phyloP scores from a whole-genome alignment of 1,140 invertebrate species.

The Drosophila littoralis region DNA sequence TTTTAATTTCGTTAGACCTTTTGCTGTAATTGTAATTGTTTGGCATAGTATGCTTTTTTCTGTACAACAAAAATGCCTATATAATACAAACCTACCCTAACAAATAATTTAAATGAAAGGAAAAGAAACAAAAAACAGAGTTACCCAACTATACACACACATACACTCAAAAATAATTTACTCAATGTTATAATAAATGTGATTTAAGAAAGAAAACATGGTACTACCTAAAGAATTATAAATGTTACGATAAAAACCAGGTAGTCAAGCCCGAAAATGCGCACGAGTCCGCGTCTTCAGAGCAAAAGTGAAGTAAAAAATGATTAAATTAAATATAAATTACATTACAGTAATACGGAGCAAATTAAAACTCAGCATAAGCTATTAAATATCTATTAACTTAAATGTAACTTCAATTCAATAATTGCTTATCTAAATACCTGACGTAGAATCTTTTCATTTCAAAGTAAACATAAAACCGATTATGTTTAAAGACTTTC shows the following conservation, averaged over 20 bases:
- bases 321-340: slow-evolving; percentile 43
- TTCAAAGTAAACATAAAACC: slow-evolving; percentile 53
- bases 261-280: slow-evolving; percentile 33
- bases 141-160: slow-evolving; percentile 51
- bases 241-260: slow-evolving; percentile 46
- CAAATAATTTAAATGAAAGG: slow-evolving; percentile 34
- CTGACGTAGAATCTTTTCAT: slow-evolving; percentile 81
- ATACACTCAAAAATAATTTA: slow-evolving; percentile 78
- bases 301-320: slow-evolving; percentile 35
- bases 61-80: slow-evolving; percentile 52
- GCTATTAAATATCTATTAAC: slow-evolving; percentile 57
- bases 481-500: slow-evolving; percentile 56
- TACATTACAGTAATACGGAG: slow-evolving; percentile 56
- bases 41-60: slow-evolving; percentile 66
- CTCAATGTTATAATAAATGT: slow-evolving; percentile 82
- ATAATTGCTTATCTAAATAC: slow-evolving; percentile 82
- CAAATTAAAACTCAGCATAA: slow-evolving; percentile 68
- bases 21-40: slow-evolving; percentile 70
- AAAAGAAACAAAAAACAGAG: slow-evolving; percentile 46
- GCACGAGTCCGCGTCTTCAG: slow-evolving; percentile 30
- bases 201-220: slow-evolving; percentile 75
- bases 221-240: slow-evolving; percentile 60
- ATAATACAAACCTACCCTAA: slow-evolving; percentile 45
- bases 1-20: slow-evolving; percentile 74
- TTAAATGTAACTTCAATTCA: slow-evolving; percentile 77